Percentiles rank a stretch among this genome's conserved stretches.
These are phyloP conservation scores for Leptinotarsa defecta DNA, from an alignment of 1,140 invertebrate species.

Conservation along the genomic window DNA sequence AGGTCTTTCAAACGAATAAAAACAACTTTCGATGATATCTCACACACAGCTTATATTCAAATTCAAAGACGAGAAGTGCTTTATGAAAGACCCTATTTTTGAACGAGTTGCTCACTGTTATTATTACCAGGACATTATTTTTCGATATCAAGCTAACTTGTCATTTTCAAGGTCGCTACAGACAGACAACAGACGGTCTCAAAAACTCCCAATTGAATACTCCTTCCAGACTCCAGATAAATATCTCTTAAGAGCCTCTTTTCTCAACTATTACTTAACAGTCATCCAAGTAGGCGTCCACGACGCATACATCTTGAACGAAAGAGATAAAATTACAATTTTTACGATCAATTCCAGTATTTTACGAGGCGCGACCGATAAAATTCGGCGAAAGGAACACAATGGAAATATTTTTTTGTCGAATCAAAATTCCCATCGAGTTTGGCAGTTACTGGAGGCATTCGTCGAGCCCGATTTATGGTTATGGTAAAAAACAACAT, in stretches of 20 bases:
- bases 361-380: conserved; percentile 29
- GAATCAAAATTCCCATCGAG: conserved; percentile 38
- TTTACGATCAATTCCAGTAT: conserved; percentile 21
- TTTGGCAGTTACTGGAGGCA: conserved; percentile 37
- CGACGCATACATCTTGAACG: conserved; percentile 14
- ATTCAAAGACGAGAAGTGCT: background rate
- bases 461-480: conserved; percentile 43
- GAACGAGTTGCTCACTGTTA: too few species aligned
- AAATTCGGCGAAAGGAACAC: conserved; percentile 12
- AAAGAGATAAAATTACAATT: conserved; percentile 29
- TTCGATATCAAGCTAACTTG: background rate
- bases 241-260: background rate
- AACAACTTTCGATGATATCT: too few species aligned
- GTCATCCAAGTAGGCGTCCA: background rate
- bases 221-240: background rate
- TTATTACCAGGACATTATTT: background rate
- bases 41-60: background rate
- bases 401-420: conserved; percentile 28
- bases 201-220: background rate
- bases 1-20: too few species aligned
- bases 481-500: conserved; percentile 39
- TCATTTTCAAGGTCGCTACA: background rate
- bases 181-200: background rate
- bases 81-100: background rate
- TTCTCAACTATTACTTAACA: background rate